These are phyloP conservation scores for Coptodon rendalli DNA, from an alignment of 2,113 vertebrate genomes.

Conservation along the genomic window DNA sequence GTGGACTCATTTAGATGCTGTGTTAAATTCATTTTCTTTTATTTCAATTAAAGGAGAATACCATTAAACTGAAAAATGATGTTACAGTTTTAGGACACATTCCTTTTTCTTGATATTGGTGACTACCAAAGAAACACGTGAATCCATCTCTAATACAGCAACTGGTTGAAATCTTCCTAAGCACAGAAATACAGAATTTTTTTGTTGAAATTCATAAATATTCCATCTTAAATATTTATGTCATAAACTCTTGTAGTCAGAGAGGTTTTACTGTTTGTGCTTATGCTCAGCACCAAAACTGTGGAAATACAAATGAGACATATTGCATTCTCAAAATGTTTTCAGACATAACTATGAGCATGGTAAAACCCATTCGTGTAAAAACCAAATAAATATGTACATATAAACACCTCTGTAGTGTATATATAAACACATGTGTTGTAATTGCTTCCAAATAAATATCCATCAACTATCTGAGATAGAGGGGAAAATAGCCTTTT, in stretches of 20 bases:
- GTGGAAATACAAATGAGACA: background rate
- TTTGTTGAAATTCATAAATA: background rate
- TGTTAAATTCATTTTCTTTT: slow-evolving; percentile 31
- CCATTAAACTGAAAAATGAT: slow-evolving; percentile 14
- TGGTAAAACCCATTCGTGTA: background rate
- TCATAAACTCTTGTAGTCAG: background rate
- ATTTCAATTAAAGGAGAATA: slow-evolving; percentile 36
- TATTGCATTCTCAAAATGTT: background rate
- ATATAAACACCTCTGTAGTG: background rate
- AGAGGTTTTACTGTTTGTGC: background rate
- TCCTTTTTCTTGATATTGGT: background rate
- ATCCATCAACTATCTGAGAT: background rate
- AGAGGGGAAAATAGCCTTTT: background rate
- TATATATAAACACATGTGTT: background rate
- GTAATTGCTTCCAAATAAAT: background rate
- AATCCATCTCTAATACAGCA: background rate
- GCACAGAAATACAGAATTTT: background rate
- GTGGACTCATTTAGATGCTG: slow-evolving; percentile 12
- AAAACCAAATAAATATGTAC: background rate
- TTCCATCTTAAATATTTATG: slow-evolving; percentile 36
- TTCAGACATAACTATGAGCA: background rate
- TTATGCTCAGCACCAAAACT: background rate
- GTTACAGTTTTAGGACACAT: background rate
- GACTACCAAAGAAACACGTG: background rate
- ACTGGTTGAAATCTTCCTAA: background rate